Evolutionary conservation across 2,888 invertebrate species (phyloP), one percentile per base, ranked within the genome.

Genomic region (Laothoe populi): DNA sequence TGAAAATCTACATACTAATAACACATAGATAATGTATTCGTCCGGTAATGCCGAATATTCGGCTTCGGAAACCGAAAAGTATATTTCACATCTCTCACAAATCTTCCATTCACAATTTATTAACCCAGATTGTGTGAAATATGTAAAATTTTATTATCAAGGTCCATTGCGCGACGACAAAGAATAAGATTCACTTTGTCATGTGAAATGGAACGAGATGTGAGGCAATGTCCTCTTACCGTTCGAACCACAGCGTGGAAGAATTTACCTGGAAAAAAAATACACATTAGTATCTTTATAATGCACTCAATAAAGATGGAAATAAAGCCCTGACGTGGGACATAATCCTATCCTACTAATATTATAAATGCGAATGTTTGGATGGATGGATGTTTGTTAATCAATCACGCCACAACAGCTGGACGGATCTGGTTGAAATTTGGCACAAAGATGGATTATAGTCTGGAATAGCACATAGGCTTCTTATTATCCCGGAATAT

Each of bases 141-240:
- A 59, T 59, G 59, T 45, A 44, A 59, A 59, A 44, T 44, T 59
- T 44, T 26, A n/a, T 31, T 59, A 26, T 59, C 59, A 59, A 59
- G 59, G 59, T 45, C 45, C 59, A 59, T 59, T 59, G 59, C 59
- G 59, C 45, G 59, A 44, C 44, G 59, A 35, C 59, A 45, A 59
- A 31, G 44, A 42, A 59, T 59, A 4, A 59, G 26, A 44, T 45
- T 59, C 45, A 44, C 59, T 59, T 31, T 53, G 35, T 42, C 26
- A 45, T 59, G 59, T 44, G 59, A 59, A 59, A 59, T 45, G 59
- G 59, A 45, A 59, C 59, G 59, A 44, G 19, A 26, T 11, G 53
- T 53, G 31, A 53, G n/a, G 53, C 35, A 53, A 53, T 16, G 19
- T 7, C 16, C 8, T 31, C 49, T 53, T 35, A 53, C 53, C 53